Evolutionary conservation across 2,797 vertebrate species (phyloP).

Genomic region (Synaphobranchus kaupii): DNA sequence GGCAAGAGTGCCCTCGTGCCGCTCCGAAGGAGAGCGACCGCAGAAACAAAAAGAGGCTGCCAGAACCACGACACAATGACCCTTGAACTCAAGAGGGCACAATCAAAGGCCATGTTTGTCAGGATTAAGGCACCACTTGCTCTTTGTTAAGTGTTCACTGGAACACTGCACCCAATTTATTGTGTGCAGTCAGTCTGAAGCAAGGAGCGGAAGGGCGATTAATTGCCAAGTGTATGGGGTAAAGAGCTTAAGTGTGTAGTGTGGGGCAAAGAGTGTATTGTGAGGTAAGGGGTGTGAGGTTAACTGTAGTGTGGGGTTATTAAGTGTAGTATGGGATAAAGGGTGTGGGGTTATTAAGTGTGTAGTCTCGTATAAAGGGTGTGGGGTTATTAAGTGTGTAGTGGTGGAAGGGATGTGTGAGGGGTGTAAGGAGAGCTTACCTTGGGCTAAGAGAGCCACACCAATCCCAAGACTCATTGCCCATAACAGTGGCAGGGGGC

Average conservation of each 20-base stretch:
- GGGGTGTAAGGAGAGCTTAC: constrained; percentile 40
- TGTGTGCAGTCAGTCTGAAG: not conserved
- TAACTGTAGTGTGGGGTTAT: not conserved
- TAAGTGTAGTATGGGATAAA: not conserved
- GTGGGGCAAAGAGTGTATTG: not conserved
- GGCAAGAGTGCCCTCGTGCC: no score
- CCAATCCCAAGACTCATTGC: constrained; percentile 31
- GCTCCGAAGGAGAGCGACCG: no score
- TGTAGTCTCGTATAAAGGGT: not conserved
- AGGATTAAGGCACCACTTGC: no score
- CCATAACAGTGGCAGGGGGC: not conserved
- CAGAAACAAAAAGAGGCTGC: no score
- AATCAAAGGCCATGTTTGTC: no score
- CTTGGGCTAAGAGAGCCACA: constrained; percentile 50
- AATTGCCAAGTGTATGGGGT: not conserved
- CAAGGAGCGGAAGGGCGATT: not conserved
- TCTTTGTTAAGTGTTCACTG: no score
- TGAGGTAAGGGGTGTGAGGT: not conserved
- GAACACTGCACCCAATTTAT: no score
- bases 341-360: not conserved
- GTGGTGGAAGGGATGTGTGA: not conserved
- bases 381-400: not conserved
- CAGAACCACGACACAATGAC: no score
- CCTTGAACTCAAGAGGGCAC: not conserved
- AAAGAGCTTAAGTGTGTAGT: not conserved